Evolutionary conservation across 2,797 vertebrate genomes (phyloP).

Genomic region (Liasis olivaceus): DNA sequence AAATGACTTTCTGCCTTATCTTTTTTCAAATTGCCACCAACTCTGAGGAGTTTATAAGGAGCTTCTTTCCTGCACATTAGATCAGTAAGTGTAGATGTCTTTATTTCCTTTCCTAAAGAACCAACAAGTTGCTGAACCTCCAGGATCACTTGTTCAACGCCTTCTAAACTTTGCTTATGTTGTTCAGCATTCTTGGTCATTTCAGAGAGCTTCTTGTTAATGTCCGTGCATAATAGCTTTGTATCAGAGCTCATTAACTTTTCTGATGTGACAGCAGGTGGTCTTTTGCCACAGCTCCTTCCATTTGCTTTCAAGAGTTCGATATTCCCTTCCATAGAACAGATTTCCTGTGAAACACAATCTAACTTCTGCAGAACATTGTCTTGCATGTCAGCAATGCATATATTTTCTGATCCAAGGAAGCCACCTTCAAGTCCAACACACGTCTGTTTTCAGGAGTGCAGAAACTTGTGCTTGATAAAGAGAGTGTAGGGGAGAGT

Average conservation of each 20-base stretch:
- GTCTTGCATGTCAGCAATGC: conserved; percentile 79
- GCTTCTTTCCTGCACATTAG: conserved; percentile 73
- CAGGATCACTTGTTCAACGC: conserved; percentile 80
- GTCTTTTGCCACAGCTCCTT: conserved; percentile 67
- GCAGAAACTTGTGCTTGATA: conserved; percentile 59
- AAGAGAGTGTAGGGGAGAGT: conserved; percentile 50
- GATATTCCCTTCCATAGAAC: conserved; percentile 80
- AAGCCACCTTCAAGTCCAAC: conserved; percentile 80
- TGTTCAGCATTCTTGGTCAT: conserved; percentile 72
- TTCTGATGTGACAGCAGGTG: conserved; percentile 57
- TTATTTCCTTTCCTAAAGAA: conserved; percentile 80
- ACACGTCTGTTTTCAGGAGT: conserved; percentile 71
- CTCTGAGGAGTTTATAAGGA: conserved; percentile 65
- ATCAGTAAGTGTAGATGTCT: conserved; percentile 76
- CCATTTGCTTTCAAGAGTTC: conserved; percentile 81
- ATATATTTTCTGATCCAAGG: conserved; percentile 82
- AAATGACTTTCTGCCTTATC: conserved; percentile 70
- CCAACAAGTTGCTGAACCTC: conserved; percentile 82
- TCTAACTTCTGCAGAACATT: conserved; percentile 80
- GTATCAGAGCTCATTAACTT: conserved; percentile 71
- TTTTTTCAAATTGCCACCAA: conserved; percentile 30
- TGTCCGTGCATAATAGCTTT: conserved; percentile 82
- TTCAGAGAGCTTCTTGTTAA: conserved; percentile 82
- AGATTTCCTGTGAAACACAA: conserved; percentile 77
- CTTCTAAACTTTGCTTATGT: conserved; percentile 80